A percentile compares a stretch with the other conserved stretches of the same genome.
Evolutionary conservation across 53 echinoderm and acorn worm species (phyloP).

Genomic region (Patiria pectinifera): DNA sequence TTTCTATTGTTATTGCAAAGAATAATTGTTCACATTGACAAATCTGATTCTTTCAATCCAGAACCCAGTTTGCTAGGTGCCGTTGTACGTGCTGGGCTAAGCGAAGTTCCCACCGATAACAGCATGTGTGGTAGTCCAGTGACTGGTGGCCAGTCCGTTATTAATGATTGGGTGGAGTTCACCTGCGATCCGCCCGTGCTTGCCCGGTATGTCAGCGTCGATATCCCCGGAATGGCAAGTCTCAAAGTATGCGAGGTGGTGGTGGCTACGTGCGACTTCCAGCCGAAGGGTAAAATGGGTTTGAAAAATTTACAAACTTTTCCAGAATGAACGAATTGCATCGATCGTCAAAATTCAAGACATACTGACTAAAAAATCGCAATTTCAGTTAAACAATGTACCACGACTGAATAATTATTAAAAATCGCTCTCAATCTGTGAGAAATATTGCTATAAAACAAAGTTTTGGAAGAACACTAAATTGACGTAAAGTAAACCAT

Average conservation of each 20-base stretch:
- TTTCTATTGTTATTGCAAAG: not conserved
- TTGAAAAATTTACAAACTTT: not conserved
- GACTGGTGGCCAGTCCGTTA: not conserved
- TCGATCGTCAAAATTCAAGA: too few relatives aligned
- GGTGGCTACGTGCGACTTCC: not conserved
- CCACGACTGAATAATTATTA: too few relatives aligned
- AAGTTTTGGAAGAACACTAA: too few relatives aligned
- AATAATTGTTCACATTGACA: not conserved
- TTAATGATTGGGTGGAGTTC: slow-evolving; percentile 6
- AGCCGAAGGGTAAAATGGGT: not conserved
- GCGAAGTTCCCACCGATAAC: not conserved
- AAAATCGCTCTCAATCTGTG: too few relatives aligned
- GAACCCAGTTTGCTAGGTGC: not conserved
- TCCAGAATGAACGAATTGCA: too few relatives aligned
- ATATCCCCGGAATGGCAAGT: not conserved
- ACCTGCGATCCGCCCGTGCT: slow-evolving; percentile 19
- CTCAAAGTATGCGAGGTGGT: slow-evolving; percentile 6
- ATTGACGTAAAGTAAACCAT: too few relatives aligned
- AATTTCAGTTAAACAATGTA: too few relatives aligned
- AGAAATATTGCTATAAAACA: too few relatives aligned
- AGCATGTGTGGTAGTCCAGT: slow-evolving; percentile 10
- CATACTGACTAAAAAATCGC: too few relatives aligned
- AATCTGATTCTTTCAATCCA: not conserved
- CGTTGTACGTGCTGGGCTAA: slow-evolving; percentile 13
- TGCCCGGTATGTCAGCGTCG: slow-evolving; percentile 32